Evolutionary conservation across 2,888 invertebrate species (phyloP).

Genomic region (Cenopis cana): DNA sequence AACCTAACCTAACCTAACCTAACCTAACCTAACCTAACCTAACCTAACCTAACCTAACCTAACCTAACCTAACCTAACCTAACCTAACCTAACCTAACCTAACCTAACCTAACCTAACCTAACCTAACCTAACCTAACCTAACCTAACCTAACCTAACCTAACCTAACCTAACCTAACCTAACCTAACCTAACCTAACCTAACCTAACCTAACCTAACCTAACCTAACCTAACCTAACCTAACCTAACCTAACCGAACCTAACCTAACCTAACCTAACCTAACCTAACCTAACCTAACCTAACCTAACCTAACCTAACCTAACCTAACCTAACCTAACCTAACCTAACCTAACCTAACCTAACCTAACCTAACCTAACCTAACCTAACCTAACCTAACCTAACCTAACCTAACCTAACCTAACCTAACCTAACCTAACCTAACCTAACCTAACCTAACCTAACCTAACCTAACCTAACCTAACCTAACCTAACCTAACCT

Average conservation of each 20-base stretch:
- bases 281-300: conserved; percentile 14
- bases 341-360: conserved; percentile 13
- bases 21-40: conserved; percentile 41
- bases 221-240: conserved; percentile 15
- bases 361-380: conserved; percentile 10
- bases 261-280: conserved; percentile 12
- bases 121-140: conserved; percentile 48
- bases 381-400: conserved; percentile 15
- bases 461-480: conserved; percentile 19
- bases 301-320: conserved; percentile 13
- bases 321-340: conserved; percentile 15
- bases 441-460: conserved; percentile 14
- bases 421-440: conserved; percentile 13
- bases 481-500: conserved; percentile 21
- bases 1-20: conserved; percentile 23
- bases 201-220: conserved; percentile 15
- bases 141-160: conserved; percentile 48
- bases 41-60: conserved; percentile 45
- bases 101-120: conserved; percentile 48
- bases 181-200: conserved; percentile 15
- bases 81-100: conserved; percentile 46
- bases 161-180: conserved; percentile 34
- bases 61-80: conserved; percentile 45
- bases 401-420: conserved; percentile 15
- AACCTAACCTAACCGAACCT: conserved; percentile 13